Conservation (phyloP, 1,140 invertebrate species). For the Trinorchestia longiramus region DNA sequence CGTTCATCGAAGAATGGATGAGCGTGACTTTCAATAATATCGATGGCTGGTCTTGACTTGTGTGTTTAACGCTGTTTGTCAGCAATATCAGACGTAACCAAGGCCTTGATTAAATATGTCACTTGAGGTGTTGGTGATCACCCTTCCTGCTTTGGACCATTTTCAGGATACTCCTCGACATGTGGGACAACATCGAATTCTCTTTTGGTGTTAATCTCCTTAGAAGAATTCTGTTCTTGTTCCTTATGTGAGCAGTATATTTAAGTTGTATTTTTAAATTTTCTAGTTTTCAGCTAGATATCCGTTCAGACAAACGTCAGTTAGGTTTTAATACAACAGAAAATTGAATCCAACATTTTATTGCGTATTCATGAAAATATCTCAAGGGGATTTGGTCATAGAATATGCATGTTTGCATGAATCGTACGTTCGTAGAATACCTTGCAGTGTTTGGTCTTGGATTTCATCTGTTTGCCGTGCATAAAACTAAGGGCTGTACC, state of each 20-base stretch:
- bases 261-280: background rate
- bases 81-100: background rate
- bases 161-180: background rate
- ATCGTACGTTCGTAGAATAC: background rate
- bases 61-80: background rate
- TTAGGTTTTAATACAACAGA: background rate
- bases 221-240: background rate
- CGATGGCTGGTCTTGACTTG: background rate
- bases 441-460: background rate
- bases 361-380: no score
- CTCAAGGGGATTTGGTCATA: no score
- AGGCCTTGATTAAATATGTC: constrained; percentile 8
- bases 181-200: background rate
- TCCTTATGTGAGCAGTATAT: background rate
- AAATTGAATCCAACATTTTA: no score
- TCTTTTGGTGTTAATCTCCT: background rate
- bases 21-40: background rate
- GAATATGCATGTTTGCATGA: background rate
- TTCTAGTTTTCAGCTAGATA: background rate
- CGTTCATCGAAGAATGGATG: no score
- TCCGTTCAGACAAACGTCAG: background rate
- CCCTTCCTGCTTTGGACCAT: background rate
- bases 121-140: background rate
- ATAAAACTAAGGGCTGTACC: background rate
- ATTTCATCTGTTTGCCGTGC: background rate